Evolutionary conservation across 2,113 vertebrate genomes (phyloP).

Genomic region (Notiomystis cincta): DNA sequence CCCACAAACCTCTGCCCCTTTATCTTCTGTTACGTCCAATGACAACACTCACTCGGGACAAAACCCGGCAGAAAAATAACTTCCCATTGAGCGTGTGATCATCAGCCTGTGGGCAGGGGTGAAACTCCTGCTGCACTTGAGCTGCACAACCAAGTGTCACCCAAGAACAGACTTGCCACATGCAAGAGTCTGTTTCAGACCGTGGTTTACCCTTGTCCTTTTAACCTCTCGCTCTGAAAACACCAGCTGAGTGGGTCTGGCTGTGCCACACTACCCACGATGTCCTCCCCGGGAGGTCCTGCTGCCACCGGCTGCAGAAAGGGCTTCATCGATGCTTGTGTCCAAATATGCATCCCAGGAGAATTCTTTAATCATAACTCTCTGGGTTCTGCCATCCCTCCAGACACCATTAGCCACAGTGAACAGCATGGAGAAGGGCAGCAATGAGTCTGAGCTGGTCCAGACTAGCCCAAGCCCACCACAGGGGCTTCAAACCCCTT

Average conservation of each 20-base stretch:
- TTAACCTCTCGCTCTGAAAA: background rate
- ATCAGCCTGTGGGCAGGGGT: background rate
- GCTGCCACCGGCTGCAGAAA: background rate
- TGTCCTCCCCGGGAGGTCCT: accelerated
- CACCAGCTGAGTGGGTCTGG: background rate
- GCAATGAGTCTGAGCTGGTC: background rate
- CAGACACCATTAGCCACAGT: background rate
- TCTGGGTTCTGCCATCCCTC: background rate
- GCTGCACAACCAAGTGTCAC: background rate
- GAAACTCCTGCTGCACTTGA: background rate
- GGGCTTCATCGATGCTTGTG: background rate
- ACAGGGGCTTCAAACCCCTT: background rate
- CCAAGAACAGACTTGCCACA: background rate
- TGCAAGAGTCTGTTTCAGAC: background rate
- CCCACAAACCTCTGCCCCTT: background rate
- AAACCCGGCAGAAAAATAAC: constrained; percentile 32
- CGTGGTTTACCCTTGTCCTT: constrained; percentile 4
- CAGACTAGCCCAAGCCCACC: background rate
- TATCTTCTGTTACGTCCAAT: background rate
- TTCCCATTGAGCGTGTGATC: background rate
- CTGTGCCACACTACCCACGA: background rate
- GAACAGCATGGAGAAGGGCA: background rate
- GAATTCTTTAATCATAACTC: background rate
- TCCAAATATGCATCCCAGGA: background rate
- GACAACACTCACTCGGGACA: background rate